phyloP scores from a whole-genome alignment of 2,888 invertebrate species.

The Gymnoscelis rufifasciata region DNA sequence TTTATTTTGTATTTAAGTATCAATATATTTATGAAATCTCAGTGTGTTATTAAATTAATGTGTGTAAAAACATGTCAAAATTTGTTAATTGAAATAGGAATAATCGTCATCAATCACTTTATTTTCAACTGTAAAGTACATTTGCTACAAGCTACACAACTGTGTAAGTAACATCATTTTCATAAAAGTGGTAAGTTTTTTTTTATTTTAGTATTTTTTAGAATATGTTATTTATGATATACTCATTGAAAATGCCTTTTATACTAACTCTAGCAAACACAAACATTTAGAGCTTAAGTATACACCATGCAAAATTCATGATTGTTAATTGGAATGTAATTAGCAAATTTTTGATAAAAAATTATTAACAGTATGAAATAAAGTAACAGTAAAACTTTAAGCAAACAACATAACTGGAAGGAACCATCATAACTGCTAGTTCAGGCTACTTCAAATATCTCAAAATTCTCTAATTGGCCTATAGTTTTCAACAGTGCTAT shows the following conservation, averaged over 20 bases:
- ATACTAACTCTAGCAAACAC: neutral
- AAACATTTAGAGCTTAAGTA: slow-evolving; percentile 21
- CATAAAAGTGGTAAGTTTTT: slow-evolving; percentile 15
- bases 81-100: slow-evolving; percentile 24
- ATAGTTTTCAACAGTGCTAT: slow-evolving; percentile 28
- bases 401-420: slow-evolving; percentile 22
- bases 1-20: slow-evolving; percentile 20
- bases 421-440: neutral
- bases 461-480: slow-evolving; percentile 7
- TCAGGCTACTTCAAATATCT: neutral
- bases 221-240: neutral
- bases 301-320: slow-evolving; percentile 3
- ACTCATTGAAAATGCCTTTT: neutral
- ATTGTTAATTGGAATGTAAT: slow-evolving; percentile 57
- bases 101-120: slow-evolving; percentile 46
- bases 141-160: slow-evolving; percentile 33
- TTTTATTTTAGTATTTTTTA: slow-evolving; percentile 12
- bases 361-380: slow-evolving; percentile 13
- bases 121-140: slow-evolving; percentile 47
- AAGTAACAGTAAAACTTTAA: slow-evolving; percentile 15
- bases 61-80: no score
- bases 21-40: slow-evolving; percentile 24
- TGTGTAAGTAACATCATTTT: slow-evolving; percentile 24
- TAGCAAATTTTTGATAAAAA: slow-evolving; percentile 26
- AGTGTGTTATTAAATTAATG: neutral